Base-by-base conservation (phyloP, 2,888 invertebrate species). In the Lasioglossum leucozonium region DNA sequence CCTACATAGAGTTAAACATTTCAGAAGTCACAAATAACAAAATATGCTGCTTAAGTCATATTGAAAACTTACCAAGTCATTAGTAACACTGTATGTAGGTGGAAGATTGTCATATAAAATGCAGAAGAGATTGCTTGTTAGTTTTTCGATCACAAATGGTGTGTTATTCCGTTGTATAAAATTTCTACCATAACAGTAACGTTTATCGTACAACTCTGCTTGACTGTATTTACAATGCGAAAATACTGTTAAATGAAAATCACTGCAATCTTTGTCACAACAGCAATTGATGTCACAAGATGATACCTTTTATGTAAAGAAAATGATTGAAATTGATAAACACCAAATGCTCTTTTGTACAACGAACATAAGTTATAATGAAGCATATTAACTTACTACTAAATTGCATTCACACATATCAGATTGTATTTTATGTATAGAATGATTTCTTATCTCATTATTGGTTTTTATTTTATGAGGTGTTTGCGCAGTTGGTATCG, bases 201-300 rank as follows among this genome's bases (percentile, higher is more conserved):
- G 95, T 86, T 92, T 92, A 71, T 94, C 93, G 80, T 95, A 93
- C 51, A 93, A 82, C 77, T 93, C 93, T 51, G 91, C 88, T n/a
- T 93, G 90, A 77, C 93, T 92, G 80, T 95, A 94, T 75, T 94
- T 92, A 93, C 98, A 98, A 82, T 95, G 93, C 30, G 96, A 95
- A 94, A 98, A 97, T 4, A 96, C 95, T 81, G 95, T 92, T 82
- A 95, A 95, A 90, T 98, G 97, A 77, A 95, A 95, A 42, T 95
- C 94, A 16, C 96, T 95, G 93, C 98, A 98, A 91, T 98, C 97
- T 72, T 91, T 92, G 94, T 98, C 98, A 94, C 98, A 98, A 93
- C 98, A 98, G 93, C 98, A 98, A 94, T 98, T 97, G 77, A 98
- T 96, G 95, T 98, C 98, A 95, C 98, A 98, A 58, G 95, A 95